Evolutionary conservation across 23 tunicate genomes (phyloP).

Genomic region (Trididemnum miniatum): DNA sequence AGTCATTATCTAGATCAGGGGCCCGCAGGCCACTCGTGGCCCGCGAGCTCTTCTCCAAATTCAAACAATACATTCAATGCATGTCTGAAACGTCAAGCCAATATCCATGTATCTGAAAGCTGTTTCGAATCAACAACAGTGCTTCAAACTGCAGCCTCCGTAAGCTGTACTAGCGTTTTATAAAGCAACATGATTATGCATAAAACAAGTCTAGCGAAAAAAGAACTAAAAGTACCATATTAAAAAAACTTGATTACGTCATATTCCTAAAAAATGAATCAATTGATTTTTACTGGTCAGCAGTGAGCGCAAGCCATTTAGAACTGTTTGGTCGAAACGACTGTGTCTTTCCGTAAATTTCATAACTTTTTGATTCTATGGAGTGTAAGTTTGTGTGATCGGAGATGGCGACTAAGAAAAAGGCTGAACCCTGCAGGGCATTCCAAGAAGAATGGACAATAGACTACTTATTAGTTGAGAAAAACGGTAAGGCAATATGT

Average conservation of each 20-base stretch:
- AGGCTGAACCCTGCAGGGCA: constrained; percentile 24
- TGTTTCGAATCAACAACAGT: constrained; percentile 9
- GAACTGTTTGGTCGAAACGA: constrained; percentile 7
- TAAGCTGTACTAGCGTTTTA: background rate
- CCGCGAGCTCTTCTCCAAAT: constrained; percentile 15
- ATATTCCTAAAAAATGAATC: background rate
- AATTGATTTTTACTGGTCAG: background rate
- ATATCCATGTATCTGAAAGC: constrained; percentile 4
- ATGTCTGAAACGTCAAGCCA: constrained; percentile 16
- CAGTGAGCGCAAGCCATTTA: background rate
- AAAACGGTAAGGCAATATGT: constrained; percentile 20
- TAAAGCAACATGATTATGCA: background rate
- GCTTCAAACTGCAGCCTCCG: constrained; percentile 8
- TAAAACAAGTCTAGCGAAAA: background rate
- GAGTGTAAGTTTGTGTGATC: background rate
- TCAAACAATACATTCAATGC: constrained; percentile 5
- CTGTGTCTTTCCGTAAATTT: constrained; percentile 26
- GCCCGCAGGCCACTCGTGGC: constrained; percentile 23
- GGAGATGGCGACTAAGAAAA: constrained; percentile 5
- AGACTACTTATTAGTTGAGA: constrained; percentile 22
- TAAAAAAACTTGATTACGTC: background rate
- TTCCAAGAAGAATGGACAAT: constrained; percentile 3
- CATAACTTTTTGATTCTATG: background rate
- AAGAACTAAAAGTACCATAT: background rate
- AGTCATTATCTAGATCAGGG: no score